A percentile compares a stretch with the other conserved stretches of the same genome.
Conservation (phyloP, 2,113 vertebrate genomes). For the Stigmatopora argus region DNA sequence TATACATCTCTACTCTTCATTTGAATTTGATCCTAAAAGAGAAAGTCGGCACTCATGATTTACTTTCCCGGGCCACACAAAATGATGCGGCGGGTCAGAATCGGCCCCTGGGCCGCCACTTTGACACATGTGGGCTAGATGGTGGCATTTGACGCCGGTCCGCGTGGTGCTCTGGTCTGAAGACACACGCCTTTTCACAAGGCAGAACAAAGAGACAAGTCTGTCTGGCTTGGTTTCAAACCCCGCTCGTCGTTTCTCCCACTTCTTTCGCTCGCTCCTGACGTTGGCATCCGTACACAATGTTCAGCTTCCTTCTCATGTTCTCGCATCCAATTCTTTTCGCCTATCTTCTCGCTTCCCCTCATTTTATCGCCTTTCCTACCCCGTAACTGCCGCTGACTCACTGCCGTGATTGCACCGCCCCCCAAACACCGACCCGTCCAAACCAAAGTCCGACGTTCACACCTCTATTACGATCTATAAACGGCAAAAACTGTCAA, state of each 20-base stretch:
- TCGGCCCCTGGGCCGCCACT: too few relatives aligned
- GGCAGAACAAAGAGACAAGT: conserved; percentile 61
- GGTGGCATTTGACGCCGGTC: conserved; percentile 56
- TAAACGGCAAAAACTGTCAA: too few relatives aligned
- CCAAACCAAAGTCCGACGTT: background rate
- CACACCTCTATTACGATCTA: background rate
- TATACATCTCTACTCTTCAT: too few relatives aligned
- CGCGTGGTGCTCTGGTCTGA: conserved; percentile 45
- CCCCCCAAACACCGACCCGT: conserved; percentile 2
- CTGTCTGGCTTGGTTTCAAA: conserved; percentile 48
- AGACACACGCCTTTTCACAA: conserved; percentile 56
- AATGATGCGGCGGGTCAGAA: too few relatives aligned
- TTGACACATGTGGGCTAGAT: conserved; percentile 39
- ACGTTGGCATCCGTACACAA: conserved; percentile 21
- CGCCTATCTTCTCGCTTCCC: conserved; percentile 43
- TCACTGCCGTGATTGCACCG: conserved; percentile 53
- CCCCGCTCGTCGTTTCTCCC: conserved; percentile 35
- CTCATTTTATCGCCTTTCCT: conserved; percentile 45
- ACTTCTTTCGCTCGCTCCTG: conserved; percentile 23
- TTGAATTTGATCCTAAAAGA: too few relatives aligned
- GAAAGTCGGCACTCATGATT: too few relatives aligned
- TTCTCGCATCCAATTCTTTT: conserved; percentile 32
- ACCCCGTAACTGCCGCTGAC: conserved; percentile 59
- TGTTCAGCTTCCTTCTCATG: conserved; percentile 22
- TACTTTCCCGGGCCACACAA: too few relatives aligned